phyloP scores from a whole-genome alignment of 2,797 vertebrate species.

The Esox lucius region DNA sequence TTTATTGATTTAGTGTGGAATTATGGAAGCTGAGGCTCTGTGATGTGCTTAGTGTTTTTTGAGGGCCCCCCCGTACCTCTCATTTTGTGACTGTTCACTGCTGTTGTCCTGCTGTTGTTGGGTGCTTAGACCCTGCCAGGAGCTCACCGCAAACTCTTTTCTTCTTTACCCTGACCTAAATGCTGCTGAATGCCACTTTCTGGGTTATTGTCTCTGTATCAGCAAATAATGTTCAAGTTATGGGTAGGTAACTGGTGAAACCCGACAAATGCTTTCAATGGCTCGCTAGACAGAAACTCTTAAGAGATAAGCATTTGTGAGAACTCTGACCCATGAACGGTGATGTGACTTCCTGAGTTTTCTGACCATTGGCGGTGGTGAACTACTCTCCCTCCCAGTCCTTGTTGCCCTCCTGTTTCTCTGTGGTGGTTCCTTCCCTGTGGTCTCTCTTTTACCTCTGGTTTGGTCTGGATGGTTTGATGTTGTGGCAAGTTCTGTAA shows the following conservation, averaged over 20 bases:
- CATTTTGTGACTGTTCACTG: not conserved
- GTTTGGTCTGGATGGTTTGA: conserved; percentile 14
- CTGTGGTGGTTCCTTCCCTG: conserved; percentile 36
- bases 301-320: conserved; percentile 67
- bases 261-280: conserved; percentile 64
- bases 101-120: not conserved
- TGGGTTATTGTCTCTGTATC: conserved; percentile 44
- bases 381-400: conserved; percentile 38
- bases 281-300: conserved; percentile 14
- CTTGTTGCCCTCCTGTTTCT: conserved; percentile 38
- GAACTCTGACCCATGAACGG: conserved; percentile 38
- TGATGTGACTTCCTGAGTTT: conserved; percentile 38
- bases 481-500: conserved; percentile 3
- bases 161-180: conserved; percentile 37
- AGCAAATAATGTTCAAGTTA: conserved; percentile 73
- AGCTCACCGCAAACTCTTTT: conserved; percentile 25
- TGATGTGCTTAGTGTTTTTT: not conserved
- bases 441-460: conserved; percentile 34
- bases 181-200: conserved; percentile 54
- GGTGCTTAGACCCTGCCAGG: not conserved
- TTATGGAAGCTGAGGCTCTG: not conserved
- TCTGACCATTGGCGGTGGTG: conserved; percentile 37
- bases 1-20: not conserved
- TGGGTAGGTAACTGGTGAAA: conserved; percentile 71
- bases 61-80: not conserved